Evolutionary conservation across 2,888 invertebrate species (phyloP), one percentile per base, ranked within the genome.

Genomic region (Pinctada fucata): DNA sequence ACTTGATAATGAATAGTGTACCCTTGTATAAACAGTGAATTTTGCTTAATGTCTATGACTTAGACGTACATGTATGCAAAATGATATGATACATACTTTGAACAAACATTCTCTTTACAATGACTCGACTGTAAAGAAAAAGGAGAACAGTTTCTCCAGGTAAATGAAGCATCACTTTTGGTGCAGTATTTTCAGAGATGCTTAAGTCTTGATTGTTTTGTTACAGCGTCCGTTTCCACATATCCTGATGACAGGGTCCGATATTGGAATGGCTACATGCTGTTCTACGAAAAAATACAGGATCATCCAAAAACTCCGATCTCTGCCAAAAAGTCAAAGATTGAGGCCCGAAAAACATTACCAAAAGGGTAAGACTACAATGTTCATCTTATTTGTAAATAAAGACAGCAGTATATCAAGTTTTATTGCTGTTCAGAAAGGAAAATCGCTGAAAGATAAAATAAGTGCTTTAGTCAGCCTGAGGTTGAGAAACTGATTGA

Each of bases 191-290:
- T 31, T 31, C 31, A 31, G 31, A 31, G 31, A 31, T 31, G 31
- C 63, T 58, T 58, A 1, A 8, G 8, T 58, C 10, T 58, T 10
- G 63, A 58, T 1, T 58, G 63, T 58, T n/a, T 10, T 58, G 8
- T 8, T 58, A 58, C 58, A 58, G 58, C n/a, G 79, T n/a, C 76
- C 89, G 90, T 85, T 16, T 88, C 83, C 73, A 87, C 90, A 13
- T 92, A 92, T 82, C 93, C 93, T 10, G 94, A 94, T 82, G 93
- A 93, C 66, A 87, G 94, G 3, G 90, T 93, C 47, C 88, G 94
- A 2, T 93, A 93, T 88, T 94, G 94, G 94, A 94, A 94, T 89
- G 94, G 93, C 45, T 94, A 94, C 84, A 92, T 94, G 91, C 88
- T 94, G 78, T 93, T 94, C 84, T 94, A 94, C 87, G 93, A 93